Conservation (phyloP, 2,797 vertebrate species). For the Molossus molossus region DNA sequence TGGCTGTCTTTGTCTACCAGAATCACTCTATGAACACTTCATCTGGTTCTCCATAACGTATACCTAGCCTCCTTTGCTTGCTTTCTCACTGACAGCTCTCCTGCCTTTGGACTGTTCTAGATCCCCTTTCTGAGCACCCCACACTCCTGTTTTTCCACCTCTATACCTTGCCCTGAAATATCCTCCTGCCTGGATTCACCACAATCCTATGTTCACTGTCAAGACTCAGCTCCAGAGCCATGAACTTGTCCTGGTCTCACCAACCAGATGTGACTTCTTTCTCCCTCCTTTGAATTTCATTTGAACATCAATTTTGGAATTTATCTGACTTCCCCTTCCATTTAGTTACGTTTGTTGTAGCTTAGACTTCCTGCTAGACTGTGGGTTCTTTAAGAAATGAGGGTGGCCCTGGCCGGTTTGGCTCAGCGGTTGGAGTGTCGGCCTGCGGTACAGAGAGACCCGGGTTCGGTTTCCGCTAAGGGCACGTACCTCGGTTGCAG, state of each 20-base stretch:
- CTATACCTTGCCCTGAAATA: background rate
- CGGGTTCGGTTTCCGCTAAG: too few relatives aligned
- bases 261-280: background rate
- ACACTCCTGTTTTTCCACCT: background rate
- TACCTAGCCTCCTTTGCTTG: background rate
- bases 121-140: background rate
- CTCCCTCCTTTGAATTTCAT: slow-evolving; percentile 22
- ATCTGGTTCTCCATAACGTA: background rate
- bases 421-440: too few relatives aligned
- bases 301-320: background rate
- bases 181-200: background rate
- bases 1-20: background rate
- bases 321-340: background rate
- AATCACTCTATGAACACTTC: background rate
- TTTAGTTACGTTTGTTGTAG: background rate
- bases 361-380: background rate
- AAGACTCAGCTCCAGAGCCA: background rate
- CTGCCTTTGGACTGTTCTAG: background rate
- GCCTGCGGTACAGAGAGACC: too few relatives aligned
- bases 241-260: background rate
- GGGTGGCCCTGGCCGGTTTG: too few relatives aligned
- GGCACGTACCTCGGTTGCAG: too few relatives aligned
- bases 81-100: background rate
- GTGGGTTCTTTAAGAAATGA: slow-evolving; percentile 4
- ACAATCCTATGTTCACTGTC: background rate